Base-by-base conservation (phyloP, 2,797 vertebrate species). In the Ptychobarbus kaznakovi region DNA sequence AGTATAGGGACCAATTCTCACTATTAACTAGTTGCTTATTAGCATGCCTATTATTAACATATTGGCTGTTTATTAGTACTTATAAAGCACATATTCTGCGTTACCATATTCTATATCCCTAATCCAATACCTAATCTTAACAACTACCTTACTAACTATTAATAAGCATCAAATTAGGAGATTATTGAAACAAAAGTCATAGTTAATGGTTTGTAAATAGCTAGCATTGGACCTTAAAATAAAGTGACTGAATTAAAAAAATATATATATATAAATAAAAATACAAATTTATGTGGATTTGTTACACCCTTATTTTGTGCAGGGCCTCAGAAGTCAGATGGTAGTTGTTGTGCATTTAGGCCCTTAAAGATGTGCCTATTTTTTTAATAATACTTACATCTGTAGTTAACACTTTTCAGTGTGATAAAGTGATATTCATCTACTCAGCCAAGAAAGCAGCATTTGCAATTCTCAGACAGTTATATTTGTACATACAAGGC, bases 401-500 rank as follows among this genome's bases (percentile, higher is more conserved):
- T 12, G 6, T 13, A 20, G 6, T 80, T 68, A 38, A 69, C 80
- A 28, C 32, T 65, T 82, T 65, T 53, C n/a, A 56, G 44, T 11
- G 16, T 16, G 53, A 46, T 38, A 49, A 3, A 66, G 32, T 11
- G 65, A 69, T 53, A 66, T 13, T 28, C 16, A 51, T 83, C 2
- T 83, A 46, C 22, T 76, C 10, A 11, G 18, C 11, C 22, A 82
- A 40, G 15, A 10, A 74, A 66, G 46, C 22, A 38, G 13, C 22
- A 32, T 56, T 56, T 56, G 22, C 74, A 53, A 3, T 68, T 9
- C 18, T 70, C 63, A 56, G 9, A 68, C 25, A 77, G 9, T 66
- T 66, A 13, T 40, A 46, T 69, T 53, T 84, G 56, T 72, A 82
- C 49, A 72, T 42, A 53, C n/a, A 58, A 74, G 12, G 56, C 61